Conservation (phyloP, 1,140 invertebrate genomes). For the Drosophila trapezifrons region DNA sequence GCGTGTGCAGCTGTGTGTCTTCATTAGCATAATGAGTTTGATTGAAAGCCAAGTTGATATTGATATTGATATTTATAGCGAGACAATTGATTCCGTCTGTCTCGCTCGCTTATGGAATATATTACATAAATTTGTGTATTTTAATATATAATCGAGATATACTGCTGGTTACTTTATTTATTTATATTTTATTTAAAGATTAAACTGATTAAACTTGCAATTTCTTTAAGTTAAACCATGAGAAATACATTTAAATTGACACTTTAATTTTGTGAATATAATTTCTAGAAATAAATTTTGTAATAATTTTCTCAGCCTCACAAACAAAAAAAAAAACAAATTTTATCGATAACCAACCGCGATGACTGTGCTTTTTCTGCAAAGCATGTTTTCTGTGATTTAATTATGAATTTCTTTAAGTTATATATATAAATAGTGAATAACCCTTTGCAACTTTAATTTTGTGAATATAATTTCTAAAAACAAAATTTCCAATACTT, state of each 20-base stretch:
- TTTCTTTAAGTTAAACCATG: not conserved
- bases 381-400: no score
- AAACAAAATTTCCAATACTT: no score
- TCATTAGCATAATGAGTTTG: constrained; percentile 78
- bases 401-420: no score
- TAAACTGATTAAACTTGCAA: not conserved
- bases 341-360: no score
- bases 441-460: not conserved
- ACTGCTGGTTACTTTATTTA: not conserved
- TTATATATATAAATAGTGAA: no score
- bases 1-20: constrained; percentile 71
- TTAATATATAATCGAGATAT: constrained; percentile 5
- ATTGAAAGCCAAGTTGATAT: constrained; percentile 74
- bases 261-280: no score
- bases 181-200: not conserved
- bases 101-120: not conserved
- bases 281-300: no score
- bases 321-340: no score
- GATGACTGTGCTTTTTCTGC: constrained; percentile 30
- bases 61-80: constrained; percentile 65
- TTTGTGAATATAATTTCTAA: no score
- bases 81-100: constrained; percentile 52
- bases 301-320: no score
- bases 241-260: not conserved
- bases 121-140: constrained; percentile 12